Evolutionary conservation across 2,797 vertebrate genomes (phyloP).

Genomic region (Borostomias antarcticus): DNA sequence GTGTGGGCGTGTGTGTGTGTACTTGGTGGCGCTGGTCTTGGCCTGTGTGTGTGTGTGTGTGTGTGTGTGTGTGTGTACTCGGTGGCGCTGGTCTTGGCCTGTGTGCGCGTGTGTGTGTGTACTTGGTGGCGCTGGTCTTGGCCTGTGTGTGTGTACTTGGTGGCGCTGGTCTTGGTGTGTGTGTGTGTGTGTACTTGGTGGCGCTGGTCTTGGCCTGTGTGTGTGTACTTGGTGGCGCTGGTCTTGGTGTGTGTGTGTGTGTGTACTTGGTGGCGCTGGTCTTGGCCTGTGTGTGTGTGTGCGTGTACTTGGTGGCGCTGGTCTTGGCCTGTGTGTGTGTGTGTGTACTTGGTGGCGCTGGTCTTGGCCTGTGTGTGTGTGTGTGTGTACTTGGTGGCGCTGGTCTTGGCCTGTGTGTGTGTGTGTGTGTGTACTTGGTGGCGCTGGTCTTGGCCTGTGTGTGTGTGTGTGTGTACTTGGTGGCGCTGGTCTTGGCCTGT

Average conservation of each 20-base stretch:
- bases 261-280: conserved; percentile 96
- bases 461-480: conserved; percentile 85
- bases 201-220: conserved; percentile 93
- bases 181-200: conserved; percentile 85
- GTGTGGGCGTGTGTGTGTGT: conserved; percentile 59
- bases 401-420: conserved; percentile 97
- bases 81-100: conserved; percentile 95
- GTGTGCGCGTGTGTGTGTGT: conserved; percentile 70
- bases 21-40: conserved; percentile 98
- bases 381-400: conserved; percentile 91
- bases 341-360: conserved; percentile 92
- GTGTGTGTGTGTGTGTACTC: conserved; percentile 83
- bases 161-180: conserved; percentile 96
- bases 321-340: conserved; percentile 89
- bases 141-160: conserved; percentile 90
- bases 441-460: conserved; percentile 97
- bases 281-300: conserved; percentile 86
- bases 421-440: conserved; percentile 85
- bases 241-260: conserved; percentile 83
- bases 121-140: conserved; percentile 98
- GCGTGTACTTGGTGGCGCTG: conserved; percentile 92
- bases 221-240: conserved; percentile 92
- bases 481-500: conserved; percentile 96
- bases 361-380: conserved; percentile 91
- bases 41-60: too few species aligned